These are phyloP conservation scores for Helostoma temminkii DNA, from an alignment of 2,797 vertebrate species.

Conservation along the genomic window DNA sequence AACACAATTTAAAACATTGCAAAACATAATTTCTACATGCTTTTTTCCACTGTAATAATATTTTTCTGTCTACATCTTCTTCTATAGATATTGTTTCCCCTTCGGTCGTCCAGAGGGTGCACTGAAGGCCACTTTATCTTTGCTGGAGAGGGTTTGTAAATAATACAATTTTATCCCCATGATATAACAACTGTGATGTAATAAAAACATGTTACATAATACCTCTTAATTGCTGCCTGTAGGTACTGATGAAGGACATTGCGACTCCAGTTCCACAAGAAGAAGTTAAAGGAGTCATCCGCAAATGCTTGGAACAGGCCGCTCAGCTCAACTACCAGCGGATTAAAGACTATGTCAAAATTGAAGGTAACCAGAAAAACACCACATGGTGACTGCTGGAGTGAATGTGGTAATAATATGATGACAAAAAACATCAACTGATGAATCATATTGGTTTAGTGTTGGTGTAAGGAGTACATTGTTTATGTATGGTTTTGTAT, in stretches of 20 bases:
- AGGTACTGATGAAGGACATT: constrained; percentile 99
- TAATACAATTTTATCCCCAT: constrained; percentile 1
- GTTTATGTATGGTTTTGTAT: constrained; percentile 27
- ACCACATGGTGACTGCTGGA: constrained; percentile 4
- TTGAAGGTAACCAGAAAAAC: constrained; percentile 92
- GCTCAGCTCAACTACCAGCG: constrained; percentile 98
- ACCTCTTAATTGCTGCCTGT: constrained; percentile 30
- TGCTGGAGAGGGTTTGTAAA: constrained; percentile 96
- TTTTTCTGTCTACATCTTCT: constrained; percentile 30
- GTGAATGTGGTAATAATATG: constrained; percentile 9
- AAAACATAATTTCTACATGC: not conserved
- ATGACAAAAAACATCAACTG: not conserved
- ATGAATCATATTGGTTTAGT: constrained; percentile 5
- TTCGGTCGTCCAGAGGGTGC: constrained; percentile 99
- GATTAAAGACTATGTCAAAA: constrained; percentile 97
- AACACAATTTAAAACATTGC: not conserved
- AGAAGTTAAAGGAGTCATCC: constrained; percentile 98
- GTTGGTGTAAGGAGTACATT: constrained; percentile 12
- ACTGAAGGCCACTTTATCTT: constrained; percentile 97
- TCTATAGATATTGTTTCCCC: constrained; percentile 96
- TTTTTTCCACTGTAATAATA: constrained; percentile 12
- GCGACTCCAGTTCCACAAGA: constrained; percentile 98
- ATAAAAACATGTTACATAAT: constrained; percentile 18
- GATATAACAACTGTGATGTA: constrained; percentile 13
- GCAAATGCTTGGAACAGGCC: constrained; percentile 99